A percentile compares a stretch with the other conserved stretches of the same genome.
phyloP scores from a whole-genome alignment of 1,140 invertebrate genomes.

The Cotesia typhae region DNA sequence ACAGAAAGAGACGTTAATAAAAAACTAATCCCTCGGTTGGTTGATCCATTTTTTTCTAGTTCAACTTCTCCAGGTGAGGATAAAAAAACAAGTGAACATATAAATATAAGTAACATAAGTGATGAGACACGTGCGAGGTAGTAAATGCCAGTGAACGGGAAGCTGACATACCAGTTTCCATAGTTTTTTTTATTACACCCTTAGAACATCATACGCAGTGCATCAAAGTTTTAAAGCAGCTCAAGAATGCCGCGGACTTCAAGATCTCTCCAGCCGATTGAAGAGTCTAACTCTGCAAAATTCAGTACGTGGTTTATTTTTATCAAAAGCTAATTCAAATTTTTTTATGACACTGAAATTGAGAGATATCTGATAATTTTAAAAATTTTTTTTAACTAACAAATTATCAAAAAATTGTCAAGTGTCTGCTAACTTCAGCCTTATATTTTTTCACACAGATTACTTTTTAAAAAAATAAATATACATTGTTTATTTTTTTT shows the following conservation, averaged over 20 bases:
- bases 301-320: slow-evolving; percentile 47
- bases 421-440: no score
- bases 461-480: no score
- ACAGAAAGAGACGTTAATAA: no score
- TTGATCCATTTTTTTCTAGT: slow-evolving; percentile 4
- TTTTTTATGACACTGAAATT: no score
- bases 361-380: background rate
- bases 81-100: background rate
- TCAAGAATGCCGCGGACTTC: slow-evolving; percentile 43
- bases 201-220: background rate
- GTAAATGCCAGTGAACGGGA: background rate
- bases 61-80: background rate
- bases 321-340: background rate
- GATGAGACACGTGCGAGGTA: slow-evolving; percentile 9
- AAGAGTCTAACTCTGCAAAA: slow-evolving; percentile 54
- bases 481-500: no score
- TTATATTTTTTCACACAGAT: no score
- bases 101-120: background rate
- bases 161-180: slow-evolving; percentile 10
- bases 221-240: background rate
- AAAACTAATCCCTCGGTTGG: no score
- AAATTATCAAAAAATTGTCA: no score
- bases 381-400: no score
- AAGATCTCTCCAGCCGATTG: slow-evolving; percentile 53
- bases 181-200: slow-evolving; percentile 22